Conservation (phyloP, 35 echinoderm and acorn worm genomes). For the Acanthaster planci region DNA sequence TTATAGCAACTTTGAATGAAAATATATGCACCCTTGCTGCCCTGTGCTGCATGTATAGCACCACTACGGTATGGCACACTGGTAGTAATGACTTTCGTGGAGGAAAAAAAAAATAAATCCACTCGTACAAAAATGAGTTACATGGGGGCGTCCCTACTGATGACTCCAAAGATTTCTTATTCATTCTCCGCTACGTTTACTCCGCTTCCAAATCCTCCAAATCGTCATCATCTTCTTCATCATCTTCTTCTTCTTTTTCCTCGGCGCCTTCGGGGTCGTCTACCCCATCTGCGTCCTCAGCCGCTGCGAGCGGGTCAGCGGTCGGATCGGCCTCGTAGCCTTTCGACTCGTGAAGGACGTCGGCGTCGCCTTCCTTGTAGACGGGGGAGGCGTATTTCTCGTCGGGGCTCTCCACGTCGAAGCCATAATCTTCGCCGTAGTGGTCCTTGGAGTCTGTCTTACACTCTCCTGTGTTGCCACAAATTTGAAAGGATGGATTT, state of each 20-base stretch:
- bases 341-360: neutral
- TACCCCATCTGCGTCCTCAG: neutral
- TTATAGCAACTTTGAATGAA: too few relatives aligned
- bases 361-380: neutral
- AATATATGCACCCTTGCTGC: too few relatives aligned
- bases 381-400: neutral
- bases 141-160: too few relatives aligned
- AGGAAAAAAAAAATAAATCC: too few relatives aligned
- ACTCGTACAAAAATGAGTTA: too few relatives aligned
- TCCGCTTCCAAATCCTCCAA: neutral
- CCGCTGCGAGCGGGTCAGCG: neutral
- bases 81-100: too few relatives aligned
- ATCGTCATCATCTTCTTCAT: neutral
- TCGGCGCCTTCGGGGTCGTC: neutral
- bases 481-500: too few relatives aligned
- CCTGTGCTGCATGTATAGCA: too few relatives aligned
- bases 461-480: neutral
- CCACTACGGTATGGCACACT: too few relatives aligned
- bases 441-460: neutral
- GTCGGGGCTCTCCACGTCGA: neutral
- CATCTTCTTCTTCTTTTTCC: neutral
- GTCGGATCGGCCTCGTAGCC: neutral
- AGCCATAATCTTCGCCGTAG: conserved; percentile 9
- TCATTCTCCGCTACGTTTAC: neutral
- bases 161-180: too few relatives aligned